Evolutionary conservation across 2,797 vertebrate species (phyloP), one percentile per base, ranked within the genome.

Genomic region (Hipposideros larvatus): DNA sequence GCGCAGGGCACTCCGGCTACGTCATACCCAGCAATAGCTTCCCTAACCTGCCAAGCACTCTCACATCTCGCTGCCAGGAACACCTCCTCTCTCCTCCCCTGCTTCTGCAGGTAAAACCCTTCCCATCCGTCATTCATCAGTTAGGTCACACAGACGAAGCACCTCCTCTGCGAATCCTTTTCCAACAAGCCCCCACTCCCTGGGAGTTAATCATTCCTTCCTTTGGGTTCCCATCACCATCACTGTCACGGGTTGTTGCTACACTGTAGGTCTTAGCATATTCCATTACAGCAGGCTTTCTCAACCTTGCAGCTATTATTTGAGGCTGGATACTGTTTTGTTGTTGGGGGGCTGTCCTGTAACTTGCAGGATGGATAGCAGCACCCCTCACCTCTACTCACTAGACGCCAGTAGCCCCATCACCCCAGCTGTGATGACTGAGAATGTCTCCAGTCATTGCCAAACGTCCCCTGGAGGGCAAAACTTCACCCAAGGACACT

Each of bases 51-150:
- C 80, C 85, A 79, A 11, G 18, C 13, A 0, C 70, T 28, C 59
- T 83, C 53, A 11, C 16, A 0, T 43, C 51, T 71, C 0, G 0
- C 26, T 63, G 37, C 79, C 53, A 4, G 55, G 66, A 77, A 13
- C 7, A 11, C 46, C 15, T 16, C 71, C 71, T 43, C 70, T 34
- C 8, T 31, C 57, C 55, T 51, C 28, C 28, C 13, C 22, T 31
- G n/a, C 57, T 46, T 70, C 31, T 73, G 57, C 75, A 0, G n/a
- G 57, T 41, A 21, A 77, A 57, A 26, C 21, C 26, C 70, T 59
- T 71, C 34, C 63, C 31, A 3, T 24, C 53, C 18, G 0, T 37
- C 37, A 0, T 22, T 53, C 26, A 14, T 34, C 13, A 0, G 2
- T n/a, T 83, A 41, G 3, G 48, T 34, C n/a, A 16, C 51, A n/a